Percentiles rank a stretch among this genome's conserved stretches.
phyloP scores from a whole-genome alignment of 2,113 vertebrate species.

The Grus americana region DNA sequence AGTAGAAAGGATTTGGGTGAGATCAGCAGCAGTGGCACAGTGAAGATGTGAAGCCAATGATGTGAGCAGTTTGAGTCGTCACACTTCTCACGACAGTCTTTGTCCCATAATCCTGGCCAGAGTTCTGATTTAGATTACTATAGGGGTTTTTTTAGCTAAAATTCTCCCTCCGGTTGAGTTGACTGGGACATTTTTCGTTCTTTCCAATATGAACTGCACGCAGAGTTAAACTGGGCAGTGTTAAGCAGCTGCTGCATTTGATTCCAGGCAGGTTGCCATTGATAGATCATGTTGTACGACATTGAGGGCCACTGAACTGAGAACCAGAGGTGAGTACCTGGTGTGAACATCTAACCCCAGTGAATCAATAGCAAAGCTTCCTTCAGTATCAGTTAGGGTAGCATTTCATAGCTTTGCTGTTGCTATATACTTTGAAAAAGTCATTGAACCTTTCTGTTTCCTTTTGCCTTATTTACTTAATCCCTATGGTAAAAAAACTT shows the following conservation, averaged over 20 bases:
- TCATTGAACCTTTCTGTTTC: not conserved
- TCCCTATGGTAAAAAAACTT: not conserved
- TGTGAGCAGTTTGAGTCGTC: not conserved
- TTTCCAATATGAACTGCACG: not conserved
- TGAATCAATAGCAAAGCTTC: not conserved
- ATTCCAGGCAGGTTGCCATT: not conserved
- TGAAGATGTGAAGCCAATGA: not conserved
- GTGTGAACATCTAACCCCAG: not conserved
- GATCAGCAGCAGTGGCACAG: not conserved
- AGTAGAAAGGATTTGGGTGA: not conserved
- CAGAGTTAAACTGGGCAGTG: not conserved
- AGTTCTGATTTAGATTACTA: not conserved
- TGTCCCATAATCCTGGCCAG: not conserved
- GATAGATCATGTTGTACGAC: not conserved
- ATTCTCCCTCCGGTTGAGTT: not conserved
- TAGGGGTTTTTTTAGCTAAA: not conserved
- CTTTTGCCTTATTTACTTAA: not conserved
- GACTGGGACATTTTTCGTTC: not conserved
- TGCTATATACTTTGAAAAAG: not conserved
- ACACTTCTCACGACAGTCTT: not conserved
- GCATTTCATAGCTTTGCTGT: not conserved
- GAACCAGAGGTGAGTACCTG: not conserved
- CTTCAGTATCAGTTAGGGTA: not conserved
- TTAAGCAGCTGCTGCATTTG: not conserved
- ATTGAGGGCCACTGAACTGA: not conserved